Evolutionary conservation across 2,113 vertebrate species (phyloP).

Genomic region (Arizona elegans): DNA sequence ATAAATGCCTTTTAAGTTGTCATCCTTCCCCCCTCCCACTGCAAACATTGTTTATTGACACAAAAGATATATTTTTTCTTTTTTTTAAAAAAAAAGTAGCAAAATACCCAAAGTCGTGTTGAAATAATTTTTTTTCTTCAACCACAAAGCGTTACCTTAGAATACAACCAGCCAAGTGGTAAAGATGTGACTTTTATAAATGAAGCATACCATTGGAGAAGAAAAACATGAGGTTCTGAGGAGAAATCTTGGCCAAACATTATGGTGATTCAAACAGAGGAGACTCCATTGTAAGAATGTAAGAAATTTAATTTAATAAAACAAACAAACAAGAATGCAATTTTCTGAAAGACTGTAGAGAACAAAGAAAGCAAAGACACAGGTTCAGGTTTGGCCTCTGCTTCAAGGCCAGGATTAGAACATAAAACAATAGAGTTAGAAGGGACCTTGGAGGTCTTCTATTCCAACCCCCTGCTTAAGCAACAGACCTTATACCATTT

Average conservation of each 20-base stretch:
- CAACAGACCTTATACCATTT: too few relatives aligned
- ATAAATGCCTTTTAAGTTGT: neutral
- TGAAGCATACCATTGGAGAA: neutral
- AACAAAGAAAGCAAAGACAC: neutral
- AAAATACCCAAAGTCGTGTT: neutral
- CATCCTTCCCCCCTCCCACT: conserved; percentile 2
- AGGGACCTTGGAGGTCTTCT: neutral
- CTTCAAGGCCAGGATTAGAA: neutral
- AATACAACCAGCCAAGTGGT: neutral
- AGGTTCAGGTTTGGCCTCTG: neutral
- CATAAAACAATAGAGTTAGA: neutral
- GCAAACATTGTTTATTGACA: neutral
- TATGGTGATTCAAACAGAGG: neutral
- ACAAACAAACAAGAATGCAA: neutral
- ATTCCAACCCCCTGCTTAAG: neutral
- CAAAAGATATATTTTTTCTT: neutral
- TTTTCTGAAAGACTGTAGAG: neutral
- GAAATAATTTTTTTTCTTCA: neutral
- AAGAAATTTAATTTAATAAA: too few relatives aligned
- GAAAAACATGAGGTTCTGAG: neutral
- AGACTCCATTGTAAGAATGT: neutral
- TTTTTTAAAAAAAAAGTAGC: neutral
- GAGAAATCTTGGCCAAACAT: neutral
- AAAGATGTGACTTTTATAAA: neutral
- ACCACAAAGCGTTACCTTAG: neutral